These are phyloP conservation scores for Neodontobutis hainanensis DNA, from an alignment of 2,113 vertebrate genomes.

Conservation along the genomic window DNA sequence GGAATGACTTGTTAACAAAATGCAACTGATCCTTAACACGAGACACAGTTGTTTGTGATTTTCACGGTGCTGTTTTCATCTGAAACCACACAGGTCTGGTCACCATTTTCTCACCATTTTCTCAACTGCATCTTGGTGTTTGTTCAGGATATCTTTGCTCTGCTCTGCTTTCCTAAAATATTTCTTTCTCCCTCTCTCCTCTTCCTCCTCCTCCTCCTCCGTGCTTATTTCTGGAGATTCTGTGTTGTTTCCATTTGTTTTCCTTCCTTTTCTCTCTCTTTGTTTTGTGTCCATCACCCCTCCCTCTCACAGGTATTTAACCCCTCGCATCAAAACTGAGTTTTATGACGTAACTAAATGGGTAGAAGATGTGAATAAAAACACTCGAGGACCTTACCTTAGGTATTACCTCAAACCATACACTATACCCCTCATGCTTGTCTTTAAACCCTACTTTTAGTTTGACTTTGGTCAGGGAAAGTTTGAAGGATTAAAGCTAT, in stretches of 20 bases:
- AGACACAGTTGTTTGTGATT: constrained; percentile 53
- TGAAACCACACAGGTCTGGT: constrained; percentile 63
- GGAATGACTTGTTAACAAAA: constrained; percentile 59
- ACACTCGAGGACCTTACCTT: constrained; percentile 98
- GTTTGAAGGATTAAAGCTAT: constrained; percentile 2
- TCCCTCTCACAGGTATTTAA: constrained; percentile 99
- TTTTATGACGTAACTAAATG: constrained; percentile 99
- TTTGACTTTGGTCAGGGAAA: constrained; percentile 65
- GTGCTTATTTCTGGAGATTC: constrained; percentile 59
- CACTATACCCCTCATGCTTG: constrained; percentile 68
- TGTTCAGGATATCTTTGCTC: constrained; percentile 85
- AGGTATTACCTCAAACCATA: constrained; percentile 93
- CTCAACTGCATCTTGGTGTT: constrained; percentile 84
- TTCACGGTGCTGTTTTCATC: constrained; percentile 59
- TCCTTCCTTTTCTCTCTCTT: constrained; percentile 69
- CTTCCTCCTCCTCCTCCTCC: constrained; percentile 32
- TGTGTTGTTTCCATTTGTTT: constrained; percentile 57
- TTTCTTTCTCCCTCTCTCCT: constrained; percentile 72
- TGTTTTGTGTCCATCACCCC: constrained; percentile 88
- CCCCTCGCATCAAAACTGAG: constrained; percentile 98
- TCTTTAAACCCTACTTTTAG: constrained; percentile 59
- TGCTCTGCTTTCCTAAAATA: constrained; percentile 93
- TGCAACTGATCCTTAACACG: constrained; percentile 57
- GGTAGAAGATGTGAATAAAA: constrained; percentile 99
- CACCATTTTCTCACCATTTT: constrained; percentile 62